A percentile compares a stretch with the other conserved stretches of the same genome.
phyloP scores from a whole-genome alignment of 2,888 invertebrate genomes.

The Acronicta psi region DNA sequence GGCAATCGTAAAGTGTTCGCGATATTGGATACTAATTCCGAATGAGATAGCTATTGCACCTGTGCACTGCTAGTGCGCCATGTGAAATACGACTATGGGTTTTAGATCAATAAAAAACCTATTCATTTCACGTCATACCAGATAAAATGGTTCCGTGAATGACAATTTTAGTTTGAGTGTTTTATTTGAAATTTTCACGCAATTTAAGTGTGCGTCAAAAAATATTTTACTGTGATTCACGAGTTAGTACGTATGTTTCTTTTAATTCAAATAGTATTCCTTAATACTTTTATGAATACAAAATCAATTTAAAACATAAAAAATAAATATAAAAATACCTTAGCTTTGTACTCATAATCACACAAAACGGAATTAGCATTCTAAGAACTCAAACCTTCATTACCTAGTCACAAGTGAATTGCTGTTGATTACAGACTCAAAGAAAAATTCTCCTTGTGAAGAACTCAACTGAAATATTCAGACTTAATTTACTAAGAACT shows the following conservation, averaged over 20 bases:
- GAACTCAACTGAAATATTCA: conserved; percentile 22
- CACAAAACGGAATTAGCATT: conserved; percentile 1
- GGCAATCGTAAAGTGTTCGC: conserved; percentile 71
- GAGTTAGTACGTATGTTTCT: too few species aligned
- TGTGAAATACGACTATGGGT: conserved; percentile 70
- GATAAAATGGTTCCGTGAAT: conserved; percentile 30
- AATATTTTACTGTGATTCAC: too few species aligned
- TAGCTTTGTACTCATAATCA: conserved; percentile 15
- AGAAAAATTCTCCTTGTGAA: conserved; percentile 13
- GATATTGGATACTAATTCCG: conserved; percentile 83
- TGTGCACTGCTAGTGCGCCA: conserved; percentile 65
- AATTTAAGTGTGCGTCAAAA: not conserved
- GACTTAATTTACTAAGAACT: conserved; percentile 4
- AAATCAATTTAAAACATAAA: not conserved
- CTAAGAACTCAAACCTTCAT: conserved; percentile 12
- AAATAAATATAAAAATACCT: not conserved
- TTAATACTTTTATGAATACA: not conserved
- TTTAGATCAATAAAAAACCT: conserved; percentile 60
- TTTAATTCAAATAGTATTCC: not conserved
- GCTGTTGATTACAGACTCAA: conserved; percentile 14
- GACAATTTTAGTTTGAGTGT: conserved; percentile 6
- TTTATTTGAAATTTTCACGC: conserved; percentile 4
- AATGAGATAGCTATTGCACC: conserved; percentile 80
- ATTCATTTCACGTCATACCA: conserved; percentile 43
- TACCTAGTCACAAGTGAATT: conserved; percentile 16